These are phyloP conservation scores for Agrotis exclamationis DNA, from an alignment of 2,888 invertebrate genomes.

Conservation along the genomic window DNA sequence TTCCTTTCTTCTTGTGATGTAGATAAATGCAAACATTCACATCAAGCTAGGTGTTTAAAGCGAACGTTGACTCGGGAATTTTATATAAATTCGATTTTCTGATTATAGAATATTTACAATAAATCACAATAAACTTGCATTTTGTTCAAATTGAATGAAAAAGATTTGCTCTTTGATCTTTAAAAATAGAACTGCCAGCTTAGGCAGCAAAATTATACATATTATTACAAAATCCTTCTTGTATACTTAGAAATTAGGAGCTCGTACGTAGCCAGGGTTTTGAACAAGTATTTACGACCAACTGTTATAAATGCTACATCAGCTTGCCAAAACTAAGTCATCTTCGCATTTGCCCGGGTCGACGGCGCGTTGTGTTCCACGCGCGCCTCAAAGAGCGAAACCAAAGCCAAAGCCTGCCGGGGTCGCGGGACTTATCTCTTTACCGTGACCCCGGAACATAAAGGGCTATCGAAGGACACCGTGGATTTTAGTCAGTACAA, in stretches of 20 bases:
- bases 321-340: no score
- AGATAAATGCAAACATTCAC: slow-evolving; percentile 54
- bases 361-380: no score
- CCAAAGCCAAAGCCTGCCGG: no score
- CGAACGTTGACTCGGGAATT: slow-evolving; percentile 47
- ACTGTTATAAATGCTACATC: neutral
- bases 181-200: neutral
- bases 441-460: no score
- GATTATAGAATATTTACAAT: slow-evolving; percentile 32
- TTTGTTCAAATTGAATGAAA: slow-evolving; percentile 4
- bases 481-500: no score
- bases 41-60: slow-evolving; percentile 33
- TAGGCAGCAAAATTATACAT: neutral
- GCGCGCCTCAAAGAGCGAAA: no score
- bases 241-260: neutral
- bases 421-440: no score
- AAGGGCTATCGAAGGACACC: no score
- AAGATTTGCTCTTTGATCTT: neutral
- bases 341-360: no score
- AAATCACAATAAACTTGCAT: slow-evolving; percentile 27
- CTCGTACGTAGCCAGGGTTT: neutral
- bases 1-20: slow-evolving; percentile 33
- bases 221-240: neutral
- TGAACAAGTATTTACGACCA: neutral
- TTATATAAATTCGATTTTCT: slow-evolving; percentile 31